Evolutionary conservation across 2,888 invertebrate genomes (phyloP).

Genomic region (Cynaeus angustus): DNA sequence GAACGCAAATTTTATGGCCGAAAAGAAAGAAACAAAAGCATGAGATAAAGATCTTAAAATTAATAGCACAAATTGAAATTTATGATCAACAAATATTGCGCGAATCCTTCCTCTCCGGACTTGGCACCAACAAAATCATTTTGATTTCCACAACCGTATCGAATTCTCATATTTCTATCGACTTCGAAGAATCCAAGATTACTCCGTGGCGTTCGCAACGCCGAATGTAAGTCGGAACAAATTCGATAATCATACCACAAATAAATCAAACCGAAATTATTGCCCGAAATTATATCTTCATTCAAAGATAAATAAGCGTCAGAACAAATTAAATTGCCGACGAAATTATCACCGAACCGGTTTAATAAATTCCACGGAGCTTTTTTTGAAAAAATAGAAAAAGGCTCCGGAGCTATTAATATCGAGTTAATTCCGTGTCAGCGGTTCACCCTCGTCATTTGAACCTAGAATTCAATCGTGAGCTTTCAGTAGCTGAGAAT

Average conservation of each 20-base stretch:
- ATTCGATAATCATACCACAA: conserved; percentile 48
- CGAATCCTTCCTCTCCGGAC: no score
- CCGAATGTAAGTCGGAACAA: conserved; percentile 47
- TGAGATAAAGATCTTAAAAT: not conserved
- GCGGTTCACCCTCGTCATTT: conserved; percentile 45
- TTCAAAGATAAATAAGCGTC: conserved; percentile 49
- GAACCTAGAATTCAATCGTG: conserved; percentile 52
- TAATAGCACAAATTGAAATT: no score
- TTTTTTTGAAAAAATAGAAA: conserved; percentile 9
- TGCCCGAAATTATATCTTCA: conserved; percentile 48
- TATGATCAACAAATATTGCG: no score
- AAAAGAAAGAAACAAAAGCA: not conserved
- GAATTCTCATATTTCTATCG: not conserved
- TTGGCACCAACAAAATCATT: not conserved
- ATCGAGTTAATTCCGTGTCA: conserved; percentile 43
- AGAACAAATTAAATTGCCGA: conserved; percentile 46
- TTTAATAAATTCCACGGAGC: conserved; percentile 33
- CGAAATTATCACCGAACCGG: conserved; percentile 37
- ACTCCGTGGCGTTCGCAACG: not conserved
- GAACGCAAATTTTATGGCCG: not conserved
- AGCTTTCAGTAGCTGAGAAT: not conserved
- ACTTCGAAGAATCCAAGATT: conserved; percentile 9
- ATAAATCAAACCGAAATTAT: conserved; percentile 42
- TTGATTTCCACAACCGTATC: not conserved
- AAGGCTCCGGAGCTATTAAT: conserved; percentile 35